Conservation (phyloP, 2,113 vertebrate species). For the Chroicocephalus ridibundus region DNA sequence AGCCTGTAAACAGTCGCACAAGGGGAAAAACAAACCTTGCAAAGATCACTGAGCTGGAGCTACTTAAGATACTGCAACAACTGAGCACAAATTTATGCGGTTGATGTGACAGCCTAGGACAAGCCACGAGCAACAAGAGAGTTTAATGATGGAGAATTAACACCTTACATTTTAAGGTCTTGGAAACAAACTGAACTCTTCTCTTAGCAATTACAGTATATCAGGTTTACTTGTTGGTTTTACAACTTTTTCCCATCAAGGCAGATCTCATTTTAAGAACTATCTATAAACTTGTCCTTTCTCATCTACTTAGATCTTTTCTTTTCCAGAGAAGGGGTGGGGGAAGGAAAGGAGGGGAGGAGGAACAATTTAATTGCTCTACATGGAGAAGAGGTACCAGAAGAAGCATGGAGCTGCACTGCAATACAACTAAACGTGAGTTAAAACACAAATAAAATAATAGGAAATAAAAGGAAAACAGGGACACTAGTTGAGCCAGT, state of each 20-base stretch:
- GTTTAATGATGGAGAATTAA: not conserved
- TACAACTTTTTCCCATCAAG: accelerated
- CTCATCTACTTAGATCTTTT: not conserved
- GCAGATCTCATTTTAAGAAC: not conserved
- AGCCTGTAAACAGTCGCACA: not conserved
- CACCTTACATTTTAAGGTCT: not conserved
- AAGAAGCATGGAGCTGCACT: not conserved
- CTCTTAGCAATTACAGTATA: not conserved
- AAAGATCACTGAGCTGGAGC: not conserved
- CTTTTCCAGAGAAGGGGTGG: not conserved
- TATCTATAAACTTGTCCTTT: not conserved
- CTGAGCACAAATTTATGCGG: not conserved
- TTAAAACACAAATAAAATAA: not conserved
- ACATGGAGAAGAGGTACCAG: not conserved
- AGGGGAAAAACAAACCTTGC: not conserved
- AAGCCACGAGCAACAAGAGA: not conserved
- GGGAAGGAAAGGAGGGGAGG: not conserved
- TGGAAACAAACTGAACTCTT: not conserved
- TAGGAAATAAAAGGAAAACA: not conserved
- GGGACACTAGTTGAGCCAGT: not conserved
- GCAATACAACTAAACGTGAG: not conserved
- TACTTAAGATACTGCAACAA: not conserved
- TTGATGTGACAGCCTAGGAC: not conserved
- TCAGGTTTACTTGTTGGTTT: not conserved
- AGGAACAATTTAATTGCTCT: not conserved